A percentile compares a stretch with the other conserved stretches of the same genome.
Conservation (phyloP, 2,113 vertebrate species). For the Serilophus lunatus region DNA sequence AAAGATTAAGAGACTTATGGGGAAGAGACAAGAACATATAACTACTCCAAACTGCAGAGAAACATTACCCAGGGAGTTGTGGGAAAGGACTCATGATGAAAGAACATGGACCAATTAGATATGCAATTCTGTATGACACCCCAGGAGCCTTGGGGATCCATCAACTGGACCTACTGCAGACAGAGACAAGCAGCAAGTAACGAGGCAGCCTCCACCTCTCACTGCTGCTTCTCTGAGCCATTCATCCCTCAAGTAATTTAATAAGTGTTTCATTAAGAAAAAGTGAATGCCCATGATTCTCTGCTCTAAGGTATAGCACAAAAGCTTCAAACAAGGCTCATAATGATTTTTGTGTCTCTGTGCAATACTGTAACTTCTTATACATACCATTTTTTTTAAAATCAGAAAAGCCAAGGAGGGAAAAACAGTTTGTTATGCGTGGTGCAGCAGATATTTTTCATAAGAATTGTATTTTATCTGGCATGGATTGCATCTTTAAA, state of each 20-base stretch:
- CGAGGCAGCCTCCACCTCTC: background rate
- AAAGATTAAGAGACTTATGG: background rate
- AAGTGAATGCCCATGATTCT: background rate
- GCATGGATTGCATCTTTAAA: background rate
- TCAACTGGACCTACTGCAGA: background rate
- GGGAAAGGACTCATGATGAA: background rate
- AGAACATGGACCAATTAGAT: accelerated
- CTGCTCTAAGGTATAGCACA: background rate
- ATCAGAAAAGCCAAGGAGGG: background rate
- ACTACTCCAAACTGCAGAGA: background rate
- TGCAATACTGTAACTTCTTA: background rate
- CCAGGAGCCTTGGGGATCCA: background rate
- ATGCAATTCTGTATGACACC: background rate
- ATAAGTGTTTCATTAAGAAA: background rate
- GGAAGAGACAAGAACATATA: background rate
- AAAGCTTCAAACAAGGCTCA: background rate
- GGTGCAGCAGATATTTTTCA: background rate
- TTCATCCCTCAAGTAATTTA: background rate
- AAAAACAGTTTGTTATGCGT: background rate
- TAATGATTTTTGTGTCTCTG: background rate
- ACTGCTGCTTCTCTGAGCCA: background rate
- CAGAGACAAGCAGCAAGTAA: background rate
- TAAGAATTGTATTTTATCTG: conserved; percentile 13
- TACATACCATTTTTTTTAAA: background rate
- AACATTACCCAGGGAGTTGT: background rate